Evolutionary conservation across 2,797 vertebrate genomes (phyloP).

Genomic region (Coregonus sp.): DNA sequence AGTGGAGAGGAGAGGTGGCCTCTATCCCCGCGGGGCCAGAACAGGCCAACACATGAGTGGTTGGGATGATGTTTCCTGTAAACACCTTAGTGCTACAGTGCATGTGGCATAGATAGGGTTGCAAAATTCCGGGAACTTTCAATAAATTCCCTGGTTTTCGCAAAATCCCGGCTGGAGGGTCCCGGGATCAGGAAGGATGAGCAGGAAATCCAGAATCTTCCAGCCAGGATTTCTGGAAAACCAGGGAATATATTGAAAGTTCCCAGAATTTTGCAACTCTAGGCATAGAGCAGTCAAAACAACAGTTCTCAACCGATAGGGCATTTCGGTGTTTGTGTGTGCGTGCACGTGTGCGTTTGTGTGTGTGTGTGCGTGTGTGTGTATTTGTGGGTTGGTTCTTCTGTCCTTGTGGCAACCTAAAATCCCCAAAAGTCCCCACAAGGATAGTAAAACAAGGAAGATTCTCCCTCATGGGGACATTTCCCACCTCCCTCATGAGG

Average conservation of each 20-base stretch:
- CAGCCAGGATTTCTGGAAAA: conserved; percentile 62
- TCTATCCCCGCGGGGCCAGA: conserved; percentile 59
- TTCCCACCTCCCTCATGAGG: too few species aligned
- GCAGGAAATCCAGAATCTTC: conserved; percentile 28
- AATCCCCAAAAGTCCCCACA: too few species aligned
- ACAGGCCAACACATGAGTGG: conserved; percentile 64
- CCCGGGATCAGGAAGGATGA: conserved; percentile 26
- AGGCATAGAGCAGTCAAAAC: conserved; percentile 36
- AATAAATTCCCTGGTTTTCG: conserved; percentile 8
- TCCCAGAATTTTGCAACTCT: too few species aligned
- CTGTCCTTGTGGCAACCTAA: too few species aligned
- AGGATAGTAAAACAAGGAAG: too few species aligned
- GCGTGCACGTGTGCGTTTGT: not conserved
- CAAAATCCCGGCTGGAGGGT: not conserved
- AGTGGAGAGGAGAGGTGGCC: conserved; percentile 53
- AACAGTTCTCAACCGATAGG: not conserved
- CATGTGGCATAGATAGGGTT: conserved; percentile 41
- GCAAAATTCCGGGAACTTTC: too few species aligned
- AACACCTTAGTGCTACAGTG: conserved; percentile 58
- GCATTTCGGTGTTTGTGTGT: not conserved
- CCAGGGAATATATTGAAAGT: conserved; percentile 31
- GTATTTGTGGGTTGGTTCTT: too few species aligned
- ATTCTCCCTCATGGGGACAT: too few species aligned
- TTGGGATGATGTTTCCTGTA: conserved; percentile 63
- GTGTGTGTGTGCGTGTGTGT: too few species aligned